A percentile compares a stretch with the other conserved stretches of the same genome.
phyloP scores from a whole-genome alignment of 1,140 invertebrate species.

The Cecropterus lyciades region DNA sequence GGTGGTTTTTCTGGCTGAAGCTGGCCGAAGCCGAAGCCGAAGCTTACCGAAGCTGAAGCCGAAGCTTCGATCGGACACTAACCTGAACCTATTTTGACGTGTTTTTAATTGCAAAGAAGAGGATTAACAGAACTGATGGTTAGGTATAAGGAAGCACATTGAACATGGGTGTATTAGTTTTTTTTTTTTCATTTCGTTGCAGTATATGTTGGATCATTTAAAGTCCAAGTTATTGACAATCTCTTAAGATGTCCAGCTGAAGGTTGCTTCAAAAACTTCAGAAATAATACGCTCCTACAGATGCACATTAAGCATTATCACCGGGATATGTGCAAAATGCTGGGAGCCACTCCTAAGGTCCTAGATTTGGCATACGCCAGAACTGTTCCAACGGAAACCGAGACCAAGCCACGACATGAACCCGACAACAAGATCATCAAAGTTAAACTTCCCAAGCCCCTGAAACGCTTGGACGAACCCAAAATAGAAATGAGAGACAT shows the following conservation, averaged over 20 bases:
- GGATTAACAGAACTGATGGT: too few relatives aligned
- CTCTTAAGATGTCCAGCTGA: conserved; percentile 92
- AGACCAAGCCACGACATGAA: conserved; percentile 40
- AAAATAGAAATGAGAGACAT: conserved; percentile 51
- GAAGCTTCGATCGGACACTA: too few relatives aligned
- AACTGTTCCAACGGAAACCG: conserved; percentile 47
- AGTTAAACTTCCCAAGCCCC: conserved; percentile 55
- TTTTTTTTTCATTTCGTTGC: conserved; percentile 49
- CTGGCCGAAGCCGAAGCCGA: too few relatives aligned
- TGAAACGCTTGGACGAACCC: conserved; percentile 52
- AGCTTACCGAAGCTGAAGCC: too few relatives aligned
- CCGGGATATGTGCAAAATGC: conserved; percentile 89
- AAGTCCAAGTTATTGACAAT: conserved; percentile 89
- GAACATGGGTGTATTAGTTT: conserved; percentile 1
- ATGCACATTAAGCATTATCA: conserved; percentile 98
- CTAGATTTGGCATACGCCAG: conserved; percentile 92
- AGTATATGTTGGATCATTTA: conserved; percentile 88
- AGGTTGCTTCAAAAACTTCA: conserved; percentile 93
- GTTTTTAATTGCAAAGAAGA: too few relatives aligned
- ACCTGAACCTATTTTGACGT: too few relatives aligned
- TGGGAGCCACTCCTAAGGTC: conserved; percentile 93
- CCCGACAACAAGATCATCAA: conserved; percentile 54
- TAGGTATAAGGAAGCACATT: too few relatives aligned
- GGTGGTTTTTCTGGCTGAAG: too few relatives aligned
- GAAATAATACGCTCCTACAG: conserved; percentile 94